Conservation (phyloP, 1,140 invertebrate genomes). For the Drosophila willistoni region DNA sequence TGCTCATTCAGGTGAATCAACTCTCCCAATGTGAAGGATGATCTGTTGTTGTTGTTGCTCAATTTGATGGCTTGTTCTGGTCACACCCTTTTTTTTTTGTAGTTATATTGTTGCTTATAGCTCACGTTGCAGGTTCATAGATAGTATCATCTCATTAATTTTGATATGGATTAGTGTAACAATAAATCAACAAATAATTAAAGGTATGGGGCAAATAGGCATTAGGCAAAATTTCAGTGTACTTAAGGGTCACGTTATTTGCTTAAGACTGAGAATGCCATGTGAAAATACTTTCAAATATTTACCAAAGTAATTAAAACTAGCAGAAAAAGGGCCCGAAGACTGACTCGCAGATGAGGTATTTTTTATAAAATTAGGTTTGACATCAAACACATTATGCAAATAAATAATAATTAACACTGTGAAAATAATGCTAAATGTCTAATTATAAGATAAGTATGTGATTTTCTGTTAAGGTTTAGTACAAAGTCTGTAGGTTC, state of each 20-base stretch:
- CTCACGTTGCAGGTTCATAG: not conserved
- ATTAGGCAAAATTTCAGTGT: not conserved
- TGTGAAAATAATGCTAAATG: not conserved
- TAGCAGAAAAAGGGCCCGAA: not conserved
- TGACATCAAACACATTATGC: constrained; percentile 3
- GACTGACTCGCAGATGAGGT: not conserved
- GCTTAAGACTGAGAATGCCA: not conserved
- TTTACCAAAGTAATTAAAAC: not conserved
- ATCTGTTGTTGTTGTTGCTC: constrained; percentile 9
- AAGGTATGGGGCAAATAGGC: not conserved
- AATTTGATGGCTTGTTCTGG: constrained; percentile 47
- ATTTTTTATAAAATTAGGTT: constrained; percentile 10
- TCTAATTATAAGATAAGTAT: constrained; percentile 5
- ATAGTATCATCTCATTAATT: not conserved
- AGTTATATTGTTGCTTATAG: not conserved
- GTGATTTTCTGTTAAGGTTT: not conserved
- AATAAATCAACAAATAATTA: not conserved
- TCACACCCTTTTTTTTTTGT: constrained; percentile 54
- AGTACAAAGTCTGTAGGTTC: not conserved
- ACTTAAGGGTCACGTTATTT: not conserved
- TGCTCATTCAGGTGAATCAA: constrained; percentile 63
- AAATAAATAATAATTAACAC: constrained; percentile 1
- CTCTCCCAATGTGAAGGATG: constrained; percentile 73
- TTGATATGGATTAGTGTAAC: not conserved
- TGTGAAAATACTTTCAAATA: not conserved